Evolutionary conservation across 2,888 invertebrate species (phyloP).

Genomic region (Cheilosia soror): DNA sequence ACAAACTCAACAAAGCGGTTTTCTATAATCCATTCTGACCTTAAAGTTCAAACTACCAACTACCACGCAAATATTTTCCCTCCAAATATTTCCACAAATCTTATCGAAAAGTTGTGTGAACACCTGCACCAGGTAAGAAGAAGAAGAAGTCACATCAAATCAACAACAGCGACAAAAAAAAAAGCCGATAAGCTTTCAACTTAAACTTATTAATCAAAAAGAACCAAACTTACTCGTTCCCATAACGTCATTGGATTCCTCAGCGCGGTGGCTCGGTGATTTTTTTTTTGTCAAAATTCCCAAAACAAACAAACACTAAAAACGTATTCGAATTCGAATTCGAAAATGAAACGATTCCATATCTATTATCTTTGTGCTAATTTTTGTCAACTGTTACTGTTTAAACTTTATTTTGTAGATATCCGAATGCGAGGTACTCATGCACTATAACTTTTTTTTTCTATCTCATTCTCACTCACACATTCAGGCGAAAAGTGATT

Average conservation of each 20-base stretch:
- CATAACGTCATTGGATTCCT: slow-evolving; percentile 21
- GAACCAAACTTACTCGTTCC: slow-evolving; percentile 29
- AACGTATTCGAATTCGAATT: not conserved
- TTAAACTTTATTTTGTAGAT: not conserved
- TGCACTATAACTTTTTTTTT: slow-evolving; percentile 25
- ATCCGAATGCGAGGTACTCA: slow-evolving; percentile 4
- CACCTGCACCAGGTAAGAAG: slow-evolving; percentile 21
- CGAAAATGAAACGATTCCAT: slow-evolving; percentile 6
- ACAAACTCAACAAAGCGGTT: too few relatives aligned
- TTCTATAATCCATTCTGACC: not conserved
- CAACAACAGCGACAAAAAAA: not conserved
- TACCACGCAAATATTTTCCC: not conserved
- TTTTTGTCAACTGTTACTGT: slow-evolving; percentile 21
- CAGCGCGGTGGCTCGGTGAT: slow-evolving; percentile 21
- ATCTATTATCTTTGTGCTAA: slow-evolving; percentile 10
- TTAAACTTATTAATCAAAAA: not conserved
- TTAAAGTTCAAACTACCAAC: not conserved
- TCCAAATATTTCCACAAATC: not conserved
- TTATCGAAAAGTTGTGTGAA: slow-evolving; percentile 17
- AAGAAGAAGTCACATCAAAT: not conserved
- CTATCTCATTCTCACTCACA: slow-evolving; percentile 45
- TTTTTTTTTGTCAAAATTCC: slow-evolving; percentile 12
- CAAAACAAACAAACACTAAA: slow-evolving; percentile 14
- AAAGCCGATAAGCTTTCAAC: slow-evolving; percentile 9
- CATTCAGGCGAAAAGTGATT: not conserved